phyloP scores from a whole-genome alignment of 2,797 vertebrate species.

The Schizothorax lantsangensis region DNA sequence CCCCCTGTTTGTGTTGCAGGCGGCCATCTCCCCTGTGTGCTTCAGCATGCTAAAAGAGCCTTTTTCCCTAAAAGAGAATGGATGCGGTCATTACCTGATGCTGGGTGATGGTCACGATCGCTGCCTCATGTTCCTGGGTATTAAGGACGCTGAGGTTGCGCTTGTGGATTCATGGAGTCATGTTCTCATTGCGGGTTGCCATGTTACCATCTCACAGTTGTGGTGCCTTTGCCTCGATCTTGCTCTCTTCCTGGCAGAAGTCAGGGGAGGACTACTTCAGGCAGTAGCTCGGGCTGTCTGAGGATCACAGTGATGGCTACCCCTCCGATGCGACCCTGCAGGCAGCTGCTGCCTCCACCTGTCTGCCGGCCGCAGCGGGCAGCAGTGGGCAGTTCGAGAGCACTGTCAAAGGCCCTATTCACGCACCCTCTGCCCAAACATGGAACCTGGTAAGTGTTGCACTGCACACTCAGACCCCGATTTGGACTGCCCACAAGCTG shows the following conservation, averaged over 20 bases:
- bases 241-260: neutral
- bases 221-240: neutral
- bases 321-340: too few species aligned
- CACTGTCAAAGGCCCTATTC: too few species aligned
- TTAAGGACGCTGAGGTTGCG: too few species aligned
- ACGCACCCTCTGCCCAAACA: too few species aligned
- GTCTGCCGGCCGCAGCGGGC: too few species aligned
- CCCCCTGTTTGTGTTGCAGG: neutral
- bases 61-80: neutral
- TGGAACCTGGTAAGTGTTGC: too few species aligned
- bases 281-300: neutral
- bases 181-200: neutral
- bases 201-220: neutral
- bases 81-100: neutral
- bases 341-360: too few species aligned
- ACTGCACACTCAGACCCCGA: too few species aligned
- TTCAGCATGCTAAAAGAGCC: neutral
- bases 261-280: neutral
- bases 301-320: neutral
- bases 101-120: neutral
- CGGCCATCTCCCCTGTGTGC: neutral
- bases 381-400: too few species aligned
- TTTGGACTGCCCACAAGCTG: too few species aligned
- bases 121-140: too few species aligned
- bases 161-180: neutral